Evolutionary conservation across 2,113 vertebrate genomes (phyloP).

Genomic region (Phalacrocorax carbo): DNA sequence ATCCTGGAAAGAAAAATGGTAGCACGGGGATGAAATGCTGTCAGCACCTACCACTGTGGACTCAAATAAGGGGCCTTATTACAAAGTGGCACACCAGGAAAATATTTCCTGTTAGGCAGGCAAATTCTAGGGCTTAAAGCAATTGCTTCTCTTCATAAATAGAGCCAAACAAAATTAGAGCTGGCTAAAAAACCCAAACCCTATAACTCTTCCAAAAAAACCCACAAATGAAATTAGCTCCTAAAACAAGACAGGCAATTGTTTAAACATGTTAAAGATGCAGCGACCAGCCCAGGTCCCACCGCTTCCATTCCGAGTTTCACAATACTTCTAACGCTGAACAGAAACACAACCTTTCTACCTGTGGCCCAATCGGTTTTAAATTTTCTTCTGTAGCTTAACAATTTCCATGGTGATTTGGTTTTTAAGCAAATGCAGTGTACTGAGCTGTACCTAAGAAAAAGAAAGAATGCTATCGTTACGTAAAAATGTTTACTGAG

Average conservation of each 20-base stretch:
- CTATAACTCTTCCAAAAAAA: background rate
- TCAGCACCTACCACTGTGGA: background rate
- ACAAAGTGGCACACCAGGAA: background rate
- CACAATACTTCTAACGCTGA: background rate
- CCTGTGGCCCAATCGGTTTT: background rate
- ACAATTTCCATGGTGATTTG: background rate
- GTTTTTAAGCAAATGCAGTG: background rate
- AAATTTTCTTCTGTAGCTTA: background rate
- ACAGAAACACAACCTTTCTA: background rate
- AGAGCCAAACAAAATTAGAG: background rate
- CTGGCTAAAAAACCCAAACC: background rate
- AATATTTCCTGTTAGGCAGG: background rate
- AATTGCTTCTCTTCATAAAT: background rate
- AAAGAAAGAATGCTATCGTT: background rate
- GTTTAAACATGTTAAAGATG: background rate
- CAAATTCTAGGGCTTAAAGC: background rate
- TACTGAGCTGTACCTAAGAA: background rate
- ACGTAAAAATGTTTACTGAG: background rate
- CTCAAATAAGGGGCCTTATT: background rate
- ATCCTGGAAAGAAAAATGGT: background rate
- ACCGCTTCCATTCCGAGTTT: background rate
- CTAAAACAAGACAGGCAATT: background rate
- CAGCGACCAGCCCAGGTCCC: background rate
- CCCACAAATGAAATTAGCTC: background rate
- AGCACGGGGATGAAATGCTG: background rate